Conservation (phyloP, 2,888 invertebrate genomes). For the Ornithoptera priamus region DNA sequence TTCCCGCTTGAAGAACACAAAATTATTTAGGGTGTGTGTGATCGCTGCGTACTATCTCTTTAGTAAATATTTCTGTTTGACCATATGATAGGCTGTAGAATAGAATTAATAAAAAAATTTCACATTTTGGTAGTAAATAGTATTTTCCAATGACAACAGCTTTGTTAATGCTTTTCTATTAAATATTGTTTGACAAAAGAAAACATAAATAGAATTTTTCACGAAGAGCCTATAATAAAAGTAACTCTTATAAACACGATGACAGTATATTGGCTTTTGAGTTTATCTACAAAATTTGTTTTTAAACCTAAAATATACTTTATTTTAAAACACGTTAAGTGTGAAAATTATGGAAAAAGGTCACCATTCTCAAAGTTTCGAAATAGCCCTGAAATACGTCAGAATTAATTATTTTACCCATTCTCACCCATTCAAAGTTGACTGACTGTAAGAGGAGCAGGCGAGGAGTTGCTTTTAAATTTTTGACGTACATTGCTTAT, state of each 20-base stretch:
- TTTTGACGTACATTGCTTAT: slow-evolving; percentile 35
- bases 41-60: too few relatives aligned
- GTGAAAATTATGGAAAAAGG: background rate
- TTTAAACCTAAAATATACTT: background rate
- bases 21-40: too few relatives aligned
- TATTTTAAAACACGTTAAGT: background rate
- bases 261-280: slow-evolving; percentile 51
- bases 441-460: slow-evolving; percentile 48
- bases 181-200: too few relatives aligned
- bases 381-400: slow-evolving; percentile 65
- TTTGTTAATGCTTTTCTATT: too few relatives aligned
- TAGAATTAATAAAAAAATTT: too few relatives aligned
- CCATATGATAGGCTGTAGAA: too few relatives aligned
- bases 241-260: slow-evolving; percentile 72
- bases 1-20: too few relatives aligned
- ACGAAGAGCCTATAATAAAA: slow-evolving; percentile 52
- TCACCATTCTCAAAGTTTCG: slow-evolving; percentile 39
- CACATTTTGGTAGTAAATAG: too few relatives aligned
- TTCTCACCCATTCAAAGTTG: too few relatives aligned
- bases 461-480: slow-evolving; percentile 73
- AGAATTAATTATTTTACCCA: slow-evolving; percentile 73
- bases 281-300: background rate
- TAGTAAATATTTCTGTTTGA: too few relatives aligned
- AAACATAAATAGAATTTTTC: too few relatives aligned
- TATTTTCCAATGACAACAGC: too few relatives aligned